Evolutionary conservation across 2,113 vertebrate species (phyloP).

Genomic region (Prolemur simus): DNA sequence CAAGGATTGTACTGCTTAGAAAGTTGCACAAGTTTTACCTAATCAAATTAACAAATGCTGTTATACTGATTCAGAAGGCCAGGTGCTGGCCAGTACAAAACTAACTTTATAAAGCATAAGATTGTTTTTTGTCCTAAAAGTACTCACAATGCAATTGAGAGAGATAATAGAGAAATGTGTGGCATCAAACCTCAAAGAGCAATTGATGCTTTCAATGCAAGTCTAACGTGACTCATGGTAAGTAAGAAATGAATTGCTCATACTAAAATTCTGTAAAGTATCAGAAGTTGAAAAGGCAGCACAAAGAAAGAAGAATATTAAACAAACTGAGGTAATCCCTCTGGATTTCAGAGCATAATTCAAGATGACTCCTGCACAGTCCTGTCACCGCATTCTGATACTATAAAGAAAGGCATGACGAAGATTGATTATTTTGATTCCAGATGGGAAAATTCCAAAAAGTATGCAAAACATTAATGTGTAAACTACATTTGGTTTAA

Average conservation of each 20-base stretch:
- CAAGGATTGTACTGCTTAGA: background rate
- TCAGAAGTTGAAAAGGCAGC: fast-evolving
- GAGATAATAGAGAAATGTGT: background rate
- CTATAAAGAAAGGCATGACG: no score
- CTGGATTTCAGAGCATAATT: fast-evolving
- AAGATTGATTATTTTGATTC: background rate
- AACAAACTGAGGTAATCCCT: fast-evolving
- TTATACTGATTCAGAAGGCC: background rate
- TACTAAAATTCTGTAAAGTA: fast-evolving
- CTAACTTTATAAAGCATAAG: background rate
- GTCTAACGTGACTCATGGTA: fast-evolving
- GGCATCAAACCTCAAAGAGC: background rate
- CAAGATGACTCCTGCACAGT: fast-evolving
- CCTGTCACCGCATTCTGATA: fast-evolving
- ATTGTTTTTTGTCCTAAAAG: background rate
- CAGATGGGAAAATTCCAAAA: background rate
- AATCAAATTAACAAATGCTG: background rate
- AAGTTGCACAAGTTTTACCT: background rate
- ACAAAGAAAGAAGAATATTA: fast-evolving
- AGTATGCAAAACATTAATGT: background rate
- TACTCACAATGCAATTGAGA: no score
- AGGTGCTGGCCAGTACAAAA: fast-evolving
- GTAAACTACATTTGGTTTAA: background rate
- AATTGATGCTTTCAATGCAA: fast-evolving
- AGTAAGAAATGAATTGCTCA: fast-evolving